Evolutionary conservation across 1,140 invertebrate genomes (phyloP), one percentile per base, ranked within the genome.

Genomic region (Hycleus cichorii): DNA sequence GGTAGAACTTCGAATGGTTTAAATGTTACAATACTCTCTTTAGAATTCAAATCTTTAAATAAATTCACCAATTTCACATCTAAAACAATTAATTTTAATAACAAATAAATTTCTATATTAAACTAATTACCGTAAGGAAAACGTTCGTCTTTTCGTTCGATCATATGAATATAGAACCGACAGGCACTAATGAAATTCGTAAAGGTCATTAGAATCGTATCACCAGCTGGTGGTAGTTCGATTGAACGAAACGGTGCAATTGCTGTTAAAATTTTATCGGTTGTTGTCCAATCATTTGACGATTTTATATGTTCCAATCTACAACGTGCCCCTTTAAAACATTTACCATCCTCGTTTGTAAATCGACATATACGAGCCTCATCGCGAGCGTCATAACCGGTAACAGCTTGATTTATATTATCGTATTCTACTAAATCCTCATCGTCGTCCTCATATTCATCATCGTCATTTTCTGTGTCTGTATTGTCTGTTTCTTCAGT

Each of bases 351-450:
- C 1, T 8, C 25, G 25, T 55, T 54, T 1, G 64, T 64, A 47
- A 64, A 66, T 11, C 47, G 54, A 49, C 68, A 69, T 25, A 69
- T 63, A 46, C 68, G 57, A 1, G 52, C 56, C 52, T 68, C 68
- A 47, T 69, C 68, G 38, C 39, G 57, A 2, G 68, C 57, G 48
- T 69, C 64, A 26, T 68, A 69, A 26, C 66, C 66, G 7, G 47
- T 43, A n/a, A 69, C 32, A 43, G 61, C 60, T 58, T 69, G 66
- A 38, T 68, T 69, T n/a, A 68, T 57, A 45, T 68, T 69, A 3
- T 64, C 61, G 4, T 49, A 52, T 18, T 50, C 57, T 42, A 66
- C 66, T 4, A 60, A 6, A 10, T 59, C 48, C 25, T 66, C 47
- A 4, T 60, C 39, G 38, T 68, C 63, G 8, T 63, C 50, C 18